Percentiles rank a stretch among this genome's conserved stretches.
phyloP scores from a whole-genome alignment of 2,797 vertebrate genomes.

The Chaetodon trifasciatus region DNA sequence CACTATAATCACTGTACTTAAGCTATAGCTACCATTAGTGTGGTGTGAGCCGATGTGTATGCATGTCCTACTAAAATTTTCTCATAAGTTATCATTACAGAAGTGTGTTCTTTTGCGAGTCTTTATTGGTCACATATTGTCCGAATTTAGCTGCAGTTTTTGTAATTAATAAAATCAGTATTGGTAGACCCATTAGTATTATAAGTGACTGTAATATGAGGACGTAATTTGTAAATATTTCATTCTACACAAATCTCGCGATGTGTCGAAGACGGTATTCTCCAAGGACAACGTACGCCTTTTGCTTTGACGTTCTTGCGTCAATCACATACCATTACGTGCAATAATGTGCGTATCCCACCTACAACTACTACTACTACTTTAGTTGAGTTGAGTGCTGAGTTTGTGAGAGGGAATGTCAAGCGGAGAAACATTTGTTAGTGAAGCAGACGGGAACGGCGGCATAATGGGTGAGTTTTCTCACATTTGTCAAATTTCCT shows the following conservation, averaged over 20 bases:
- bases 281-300: slow-evolving; percentile 37
- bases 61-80: too few species aligned
- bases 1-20: neutral
- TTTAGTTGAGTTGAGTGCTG: slow-evolving; percentile 57
- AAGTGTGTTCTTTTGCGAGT: neutral
- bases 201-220: neutral
- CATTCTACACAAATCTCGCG: slow-evolving; percentile 58
- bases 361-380: neutral
- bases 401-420: slow-evolving; percentile 84
- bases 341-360: slow-evolving; percentile 47
- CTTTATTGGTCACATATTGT: fast-evolving
- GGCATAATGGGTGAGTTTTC: slow-evolving; percentile 83
- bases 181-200: neutral
- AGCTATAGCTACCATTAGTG: too few species aligned
- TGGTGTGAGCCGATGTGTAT: neutral
- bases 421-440: slow-evolving; percentile 77
- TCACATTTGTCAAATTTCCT: fast-evolving
- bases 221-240: neutral
- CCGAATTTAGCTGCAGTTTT: neutral
- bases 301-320: slow-evolving; percentile 34
- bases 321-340: slow-evolving; percentile 36
- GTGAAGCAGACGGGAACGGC: slow-evolving; percentile 83
- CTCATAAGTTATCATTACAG: neutral
- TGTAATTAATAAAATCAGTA: neutral
- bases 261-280: slow-evolving; percentile 40